Evolutionary conservation across 2,113 vertebrate genomes (phyloP).

Genomic region (Oreotrochilus melanogaster): DNA sequence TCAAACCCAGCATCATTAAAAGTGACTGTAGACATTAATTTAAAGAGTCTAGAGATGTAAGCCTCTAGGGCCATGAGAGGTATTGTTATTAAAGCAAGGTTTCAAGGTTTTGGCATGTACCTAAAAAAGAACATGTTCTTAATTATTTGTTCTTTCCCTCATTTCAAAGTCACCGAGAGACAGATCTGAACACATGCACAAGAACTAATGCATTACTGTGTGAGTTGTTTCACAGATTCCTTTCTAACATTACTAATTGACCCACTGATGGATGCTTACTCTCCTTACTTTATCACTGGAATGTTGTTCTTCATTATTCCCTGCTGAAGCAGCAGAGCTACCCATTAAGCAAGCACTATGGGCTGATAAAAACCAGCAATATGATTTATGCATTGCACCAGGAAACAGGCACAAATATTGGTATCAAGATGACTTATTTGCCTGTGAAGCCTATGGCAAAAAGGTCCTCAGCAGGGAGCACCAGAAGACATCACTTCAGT

Average conservation of each 20-base stretch:
- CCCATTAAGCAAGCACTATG: constrained; percentile 15
- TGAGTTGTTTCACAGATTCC: constrained; percentile 20
- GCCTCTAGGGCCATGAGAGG: background rate
- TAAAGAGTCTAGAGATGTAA: constrained; percentile 21
- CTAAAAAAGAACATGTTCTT: background rate
- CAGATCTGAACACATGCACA: background rate
- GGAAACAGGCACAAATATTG: constrained; percentile 37
- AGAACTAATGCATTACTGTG: background rate
- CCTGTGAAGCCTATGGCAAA: background rate
- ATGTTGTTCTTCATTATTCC: constrained; percentile 54
- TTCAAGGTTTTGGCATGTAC: background rate
- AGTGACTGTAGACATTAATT: background rate
- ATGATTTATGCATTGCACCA: constrained; percentile 39
- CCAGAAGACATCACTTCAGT: background rate
- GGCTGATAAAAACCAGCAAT: constrained; percentile 58
- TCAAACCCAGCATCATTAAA: background rate
- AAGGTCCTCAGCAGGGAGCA: background rate
- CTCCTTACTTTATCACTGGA: constrained; percentile 42
- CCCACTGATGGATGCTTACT: constrained; percentile 36
- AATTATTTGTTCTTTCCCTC: background rate
- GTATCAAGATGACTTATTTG: constrained; percentile 62
- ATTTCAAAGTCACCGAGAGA: background rate
- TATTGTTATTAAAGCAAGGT: background rate
- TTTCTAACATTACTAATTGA: constrained; percentile 47
- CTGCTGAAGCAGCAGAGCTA: constrained; percentile 61